Evolutionary conservation across 2,797 vertebrate genomes (phyloP).

Genomic region (Tangara arthus): DNA sequence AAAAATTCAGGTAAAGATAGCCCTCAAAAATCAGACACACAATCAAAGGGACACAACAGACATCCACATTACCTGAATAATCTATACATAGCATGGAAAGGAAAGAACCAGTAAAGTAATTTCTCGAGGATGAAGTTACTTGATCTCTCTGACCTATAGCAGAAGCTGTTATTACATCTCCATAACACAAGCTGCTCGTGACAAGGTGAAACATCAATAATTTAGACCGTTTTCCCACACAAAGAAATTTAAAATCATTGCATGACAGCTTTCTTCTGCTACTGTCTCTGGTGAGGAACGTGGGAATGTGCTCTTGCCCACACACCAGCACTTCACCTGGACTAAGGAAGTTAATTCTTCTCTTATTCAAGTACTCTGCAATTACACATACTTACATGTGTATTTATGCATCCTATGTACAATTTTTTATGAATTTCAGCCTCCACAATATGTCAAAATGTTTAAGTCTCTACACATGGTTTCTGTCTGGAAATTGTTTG

Average conservation of each 20-base stretch:
- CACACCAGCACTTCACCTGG: background rate
- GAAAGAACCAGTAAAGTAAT: background rate
- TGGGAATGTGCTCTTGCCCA: background rate
- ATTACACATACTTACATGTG: background rate
- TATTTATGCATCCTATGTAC: background rate
- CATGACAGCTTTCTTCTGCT: background rate
- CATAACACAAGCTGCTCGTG: background rate
- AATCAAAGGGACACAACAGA: background rate
- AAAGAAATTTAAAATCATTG: background rate
- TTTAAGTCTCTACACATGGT: accelerated
- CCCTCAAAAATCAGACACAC: background rate
- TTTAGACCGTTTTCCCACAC: background rate
- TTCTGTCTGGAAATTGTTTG: background rate
- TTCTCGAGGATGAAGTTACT: background rate
- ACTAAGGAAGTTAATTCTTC: background rate
- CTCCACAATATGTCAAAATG: background rate
- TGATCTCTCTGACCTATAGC: background rate
- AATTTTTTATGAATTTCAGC: background rate
- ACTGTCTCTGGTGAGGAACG: background rate
- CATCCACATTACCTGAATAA: background rate
- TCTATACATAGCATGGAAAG: background rate
- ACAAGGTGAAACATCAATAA: conserved; percentile 42
- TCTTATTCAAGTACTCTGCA: background rate
- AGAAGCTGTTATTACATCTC: conserved; percentile 35
- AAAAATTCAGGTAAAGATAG: background rate